phyloP scores from a whole-genome alignment of 2,888 invertebrate genomes.

The Pristionchus japonicus region DNA sequence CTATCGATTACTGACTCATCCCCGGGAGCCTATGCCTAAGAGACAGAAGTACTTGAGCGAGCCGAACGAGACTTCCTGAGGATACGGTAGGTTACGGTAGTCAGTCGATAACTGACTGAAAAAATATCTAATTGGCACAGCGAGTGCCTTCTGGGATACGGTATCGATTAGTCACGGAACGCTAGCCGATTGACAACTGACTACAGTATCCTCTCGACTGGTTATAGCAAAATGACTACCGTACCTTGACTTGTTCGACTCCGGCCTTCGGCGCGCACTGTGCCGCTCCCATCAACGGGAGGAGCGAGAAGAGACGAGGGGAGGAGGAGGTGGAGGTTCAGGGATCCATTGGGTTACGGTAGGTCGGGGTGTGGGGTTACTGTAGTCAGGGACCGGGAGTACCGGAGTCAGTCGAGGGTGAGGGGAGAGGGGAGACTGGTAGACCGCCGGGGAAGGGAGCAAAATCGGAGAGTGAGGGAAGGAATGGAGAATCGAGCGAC shows the following conservation, averaged over 20 bases:
- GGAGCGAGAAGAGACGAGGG: conserved; percentile 9
- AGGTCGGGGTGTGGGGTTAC: background rate
- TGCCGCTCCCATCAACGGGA: background rate
- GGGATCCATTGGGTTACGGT: conserved; percentile 14
- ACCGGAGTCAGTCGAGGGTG: no score
- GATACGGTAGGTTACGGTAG: no score
- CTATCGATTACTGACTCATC: background rate
- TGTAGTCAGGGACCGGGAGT: background rate
- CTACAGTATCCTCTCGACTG: no score
- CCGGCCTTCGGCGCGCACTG: background rate
- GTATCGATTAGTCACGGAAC: no score
- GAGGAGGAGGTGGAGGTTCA: background rate
- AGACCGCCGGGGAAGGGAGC: background rate
- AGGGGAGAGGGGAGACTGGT: background rate
- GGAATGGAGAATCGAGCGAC: background rate
- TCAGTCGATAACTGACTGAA: no score
- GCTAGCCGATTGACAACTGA: background rate
- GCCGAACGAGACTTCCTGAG: no score
- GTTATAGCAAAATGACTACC: no score
- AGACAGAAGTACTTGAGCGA: no score
- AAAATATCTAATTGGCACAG: no score
- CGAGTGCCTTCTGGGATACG: no score
- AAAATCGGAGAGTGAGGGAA: background rate
- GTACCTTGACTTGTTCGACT: background rate
- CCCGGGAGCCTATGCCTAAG: no score